Conservation (phyloP, 2,113 vertebrate genomes). For the Callithrix jacchus region DNA sequence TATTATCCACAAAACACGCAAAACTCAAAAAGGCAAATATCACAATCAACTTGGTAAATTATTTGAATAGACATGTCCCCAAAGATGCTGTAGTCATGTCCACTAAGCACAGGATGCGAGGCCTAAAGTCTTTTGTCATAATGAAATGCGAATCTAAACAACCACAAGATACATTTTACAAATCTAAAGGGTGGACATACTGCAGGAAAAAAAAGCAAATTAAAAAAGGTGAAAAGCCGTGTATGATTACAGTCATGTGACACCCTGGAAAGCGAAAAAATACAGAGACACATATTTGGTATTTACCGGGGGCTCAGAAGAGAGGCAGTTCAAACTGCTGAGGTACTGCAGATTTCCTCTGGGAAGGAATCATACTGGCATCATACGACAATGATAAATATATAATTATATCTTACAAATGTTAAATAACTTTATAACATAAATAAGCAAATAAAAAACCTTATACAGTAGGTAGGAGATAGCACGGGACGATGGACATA, state of each 20-base stretch:
- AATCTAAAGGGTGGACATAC: background rate
- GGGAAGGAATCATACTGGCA: background rate
- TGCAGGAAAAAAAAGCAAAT: background rate
- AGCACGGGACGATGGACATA: too few species aligned
- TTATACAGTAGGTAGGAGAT: too few species aligned
- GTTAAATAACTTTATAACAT: background rate
- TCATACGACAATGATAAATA: background rate
- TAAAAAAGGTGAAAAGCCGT: background rate
- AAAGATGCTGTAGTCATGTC: background rate
- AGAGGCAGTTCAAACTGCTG: background rate
- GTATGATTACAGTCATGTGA: background rate
- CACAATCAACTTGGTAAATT: background rate
- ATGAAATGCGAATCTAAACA: background rate
- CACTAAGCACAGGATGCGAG: background rate
- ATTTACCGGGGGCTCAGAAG: background rate
- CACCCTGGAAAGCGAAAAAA: background rate
- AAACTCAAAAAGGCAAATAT: background rate
- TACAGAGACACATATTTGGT: background rate
- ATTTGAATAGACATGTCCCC: background rate
- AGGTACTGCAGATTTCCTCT: background rate
- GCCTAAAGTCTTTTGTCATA: background rate
- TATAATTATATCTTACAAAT: background rate
- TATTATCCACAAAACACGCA: background rate
- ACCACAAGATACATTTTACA: background rate
- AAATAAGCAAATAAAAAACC: background rate